Base-by-base conservation (phyloP, 2,888 invertebrate species). In the Orgyia antiqua region DNA sequence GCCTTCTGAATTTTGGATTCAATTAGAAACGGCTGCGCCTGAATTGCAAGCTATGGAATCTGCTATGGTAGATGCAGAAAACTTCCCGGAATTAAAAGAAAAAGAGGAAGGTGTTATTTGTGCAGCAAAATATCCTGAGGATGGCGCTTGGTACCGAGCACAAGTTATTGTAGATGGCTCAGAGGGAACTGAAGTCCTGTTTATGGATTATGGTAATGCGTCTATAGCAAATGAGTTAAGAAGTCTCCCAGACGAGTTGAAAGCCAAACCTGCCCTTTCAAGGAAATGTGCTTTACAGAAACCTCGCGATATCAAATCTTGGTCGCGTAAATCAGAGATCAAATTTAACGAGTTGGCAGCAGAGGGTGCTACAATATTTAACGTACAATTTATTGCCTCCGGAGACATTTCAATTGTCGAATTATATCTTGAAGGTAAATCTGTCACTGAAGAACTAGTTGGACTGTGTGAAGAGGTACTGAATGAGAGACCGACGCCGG, bases 1-100 rank as follows among this genome's bases (percentile, higher is more conserved):
- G 0, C 90, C 93, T 0, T 88, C 89, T 0, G 93, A 94, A 54
- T 95, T 95, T 64, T 94, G 93, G 89, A 88, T 94, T 10, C 94
- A 94, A 56, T 80, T 93, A 39, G 93, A 93, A 51, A 89, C 89
- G n/a, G 76, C 83, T 1, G 62, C 82, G 0, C 44, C 69, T 0
- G 89, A 89, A 4, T 53, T 92, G 18, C 89, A 91, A 38, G 59
- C 88, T 6, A 88, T 92, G 64, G 88, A 88, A 36, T 68, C 86
- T 1, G 88, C 88, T 35, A 76, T 92, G 68, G 69, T 76, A 0
- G 86, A 88, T 10, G 89, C 88, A 0, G 83, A 88, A 17, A 79
- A 77, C 42, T 88, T 91, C 52, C 77, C 88, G 0, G 72, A 79
- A 4, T 57, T 91, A 2, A 64, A 60, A 0, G 70, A 69, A 1